A percentile compares a stretch with the other conserved stretches of the same genome.
Conservation (phyloP, 92 coral and sea anemone genomes). For the Phenganax stokvisi region DNA sequence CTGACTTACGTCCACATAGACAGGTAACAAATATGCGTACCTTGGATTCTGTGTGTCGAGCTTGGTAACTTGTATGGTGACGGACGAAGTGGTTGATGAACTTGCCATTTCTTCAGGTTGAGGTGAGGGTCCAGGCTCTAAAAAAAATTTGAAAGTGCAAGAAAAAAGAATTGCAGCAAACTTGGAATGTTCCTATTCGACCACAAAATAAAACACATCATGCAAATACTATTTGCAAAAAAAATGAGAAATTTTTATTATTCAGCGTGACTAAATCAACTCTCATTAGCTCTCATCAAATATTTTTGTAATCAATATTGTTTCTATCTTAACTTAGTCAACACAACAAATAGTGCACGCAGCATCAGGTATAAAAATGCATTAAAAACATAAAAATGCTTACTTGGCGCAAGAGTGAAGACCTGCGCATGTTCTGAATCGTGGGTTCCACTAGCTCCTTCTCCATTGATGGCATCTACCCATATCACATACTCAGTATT, state of each 20-base stretch:
- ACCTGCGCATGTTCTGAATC: not conserved
- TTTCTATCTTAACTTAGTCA: no score
- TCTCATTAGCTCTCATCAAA: no score
- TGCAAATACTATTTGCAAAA: not conserved
- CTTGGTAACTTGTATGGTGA: slow-evolving; percentile 50
- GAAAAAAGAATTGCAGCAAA: not conserved
- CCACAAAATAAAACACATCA: not conserved
- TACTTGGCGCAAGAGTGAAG: slow-evolving; percentile 59
- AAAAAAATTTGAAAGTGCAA: slow-evolving; percentile 9
- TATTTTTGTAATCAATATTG: no score
- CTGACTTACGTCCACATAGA: not conserved
- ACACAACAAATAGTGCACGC: no score
- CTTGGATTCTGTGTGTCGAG: slow-evolving; percentile 22
- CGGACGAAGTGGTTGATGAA: slow-evolving; percentile 45
- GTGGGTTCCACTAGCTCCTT: slow-evolving; percentile 49
- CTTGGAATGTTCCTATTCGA: not conserved
- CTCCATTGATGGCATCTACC: slow-evolving; percentile 46
- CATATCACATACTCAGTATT: slow-evolving; percentile 50
- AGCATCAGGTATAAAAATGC: not conserved
- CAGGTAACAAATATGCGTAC: not conserved
- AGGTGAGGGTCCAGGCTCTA: slow-evolving; percentile 63
- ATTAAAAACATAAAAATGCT: not conserved
- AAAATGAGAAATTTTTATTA: not conserved
- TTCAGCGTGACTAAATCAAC: no score
- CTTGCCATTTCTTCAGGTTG: slow-evolving; percentile 28